Evolutionary conservation across 2,797 vertebrate species (phyloP), one percentile per base, ranked within the genome.

Genomic region (Chloroceryle inda): DNA sequence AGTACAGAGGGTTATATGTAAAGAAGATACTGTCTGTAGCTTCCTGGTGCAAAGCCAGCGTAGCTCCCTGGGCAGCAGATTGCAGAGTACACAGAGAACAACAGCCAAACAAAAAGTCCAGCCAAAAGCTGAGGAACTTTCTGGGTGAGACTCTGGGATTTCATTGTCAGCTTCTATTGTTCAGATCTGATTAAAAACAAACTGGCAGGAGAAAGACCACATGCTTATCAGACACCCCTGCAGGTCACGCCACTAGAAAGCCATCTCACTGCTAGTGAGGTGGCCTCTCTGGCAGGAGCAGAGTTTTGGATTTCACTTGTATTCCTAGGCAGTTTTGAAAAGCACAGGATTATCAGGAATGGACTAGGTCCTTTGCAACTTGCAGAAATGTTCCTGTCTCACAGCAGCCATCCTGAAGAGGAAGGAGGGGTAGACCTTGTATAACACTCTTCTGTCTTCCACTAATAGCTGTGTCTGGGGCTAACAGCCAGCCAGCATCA

Each of bases 111-210:
- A 93, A 31, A 87, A 85, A 38, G 45, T 63, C 24, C 69, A 55
- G 71, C 78, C 75, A 88, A 77, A 92, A 93, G 61, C 89, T 74
- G 87, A 95, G 75, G 95, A 94, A 85, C 53, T 89, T 95, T 94
- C 91, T 89, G 87, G 93, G 44, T 59, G 83, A 94, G 47, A 78
- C 76, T 89, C 64, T 35, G 91, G 91, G 66, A 69, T 78, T 94
- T 80, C 87, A 67, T 52, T 94, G 92, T 91, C 85, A 88, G 85
- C 58, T 61, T 89, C 66, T 50, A 11, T 94, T 88, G 76, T 94
- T 92, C 18, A 37, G 59, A 50, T 81, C 33, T 78, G 85, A 89
- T 89, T 66, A 67, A 94, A 97, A 96, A 62, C 91, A 83, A 91
- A 26, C 40, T 55, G 92, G 49, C 85, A 94, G 45, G 81, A 94